Percentiles rank a stretch among this genome's conserved stretches.
These are phyloP conservation scores for Pangasius mekongensis DNA, from an alignment of 2,797 vertebrate genomes.

Conservation along the genomic window DNA sequence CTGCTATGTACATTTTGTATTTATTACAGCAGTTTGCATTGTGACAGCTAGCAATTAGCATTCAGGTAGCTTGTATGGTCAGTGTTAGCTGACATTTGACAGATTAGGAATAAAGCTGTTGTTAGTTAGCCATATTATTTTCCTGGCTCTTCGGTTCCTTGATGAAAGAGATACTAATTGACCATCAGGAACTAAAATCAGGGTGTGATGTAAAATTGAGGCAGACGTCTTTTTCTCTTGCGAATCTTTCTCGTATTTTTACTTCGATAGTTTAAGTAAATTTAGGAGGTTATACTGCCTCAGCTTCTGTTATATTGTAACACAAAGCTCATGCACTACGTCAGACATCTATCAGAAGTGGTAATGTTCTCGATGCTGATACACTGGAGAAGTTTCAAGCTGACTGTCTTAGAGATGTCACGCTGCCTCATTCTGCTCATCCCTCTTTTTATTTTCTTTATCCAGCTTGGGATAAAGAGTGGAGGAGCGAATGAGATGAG, in stretches of 20 bases:
- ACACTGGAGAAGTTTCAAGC: constrained; percentile 4
- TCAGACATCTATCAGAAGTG: neutral
- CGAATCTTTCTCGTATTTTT: neutral
- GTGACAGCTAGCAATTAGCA: neutral
- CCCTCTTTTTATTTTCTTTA: constrained; percentile 23
- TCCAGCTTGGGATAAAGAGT: constrained; percentile 16
- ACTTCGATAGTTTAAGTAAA: neutral
- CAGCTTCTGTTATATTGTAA: neutral
- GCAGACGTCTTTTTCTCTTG: neutral
- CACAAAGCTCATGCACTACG: neutral
- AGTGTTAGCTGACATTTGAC: neutral
- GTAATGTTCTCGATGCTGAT: neutral
- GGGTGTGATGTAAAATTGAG: neutral
- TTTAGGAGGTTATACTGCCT: neutral
- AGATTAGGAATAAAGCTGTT: neutral
- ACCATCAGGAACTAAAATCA: neutral
- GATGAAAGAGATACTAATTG: neutral
- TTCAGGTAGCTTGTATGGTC: neutral
- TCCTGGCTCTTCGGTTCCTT: neutral
- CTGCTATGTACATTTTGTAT: neutral
- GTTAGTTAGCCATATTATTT: neutral
- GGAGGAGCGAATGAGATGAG: constrained; percentile 13
- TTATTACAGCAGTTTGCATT: neutral
- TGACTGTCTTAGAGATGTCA: constrained; percentile 24
- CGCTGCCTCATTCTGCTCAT: constrained; percentile 11